Base-by-base conservation (phyloP, 2,888 invertebrate genomes). In the Leucophora obtusa region DNA sequence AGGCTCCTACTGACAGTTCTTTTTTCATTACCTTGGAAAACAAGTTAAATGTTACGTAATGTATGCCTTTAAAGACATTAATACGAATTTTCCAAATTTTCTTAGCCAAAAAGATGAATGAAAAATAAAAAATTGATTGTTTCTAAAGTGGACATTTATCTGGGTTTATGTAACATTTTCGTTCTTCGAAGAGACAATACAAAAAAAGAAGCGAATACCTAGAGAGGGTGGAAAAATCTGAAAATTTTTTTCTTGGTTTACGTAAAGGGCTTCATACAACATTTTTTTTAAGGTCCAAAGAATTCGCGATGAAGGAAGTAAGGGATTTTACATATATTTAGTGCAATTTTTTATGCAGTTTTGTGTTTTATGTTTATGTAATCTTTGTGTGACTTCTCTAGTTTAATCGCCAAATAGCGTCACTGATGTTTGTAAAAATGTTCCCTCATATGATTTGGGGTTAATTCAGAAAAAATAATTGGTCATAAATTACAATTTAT, bases 1-100 rank as follows among this genome's bases (percentile, higher is more conserved):
- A 82, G 72, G 65, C 76, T 68, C 50, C 60, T 4, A 33, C n/a
- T 80, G 78, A 80, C 82, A 77, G 73, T 68, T 76, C 72, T 60
- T 21, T 75, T 28, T 28, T 28, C n/a, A n/a, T 56, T 60, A 28
- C n/a, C 28, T 51, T 63, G 24, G 17, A 50, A 53, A 71, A 47
- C 38, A 38, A n/a, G n/a, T 47, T 43, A 50, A 75, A 68, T 65
- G 76, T 84, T 84, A 84, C 83, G 83, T 84, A 84, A 84, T 62
- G 38, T 58, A 18, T 60, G 18, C 43, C 14, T n/a, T 14, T 47
- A 72, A 54, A 35, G 68, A 18, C n/a, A 47, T n/a, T 62, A 5
- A 17, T n/a, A 38, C 1, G 38, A 9, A 54, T 47, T 75, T 68
- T 51, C 35, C 58, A 21, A 59, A 35, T 60, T 59, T 50, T 50